Evolutionary conservation across 2,888 invertebrate species (phyloP).

Genomic region (Tenthredo amoena): DNA sequence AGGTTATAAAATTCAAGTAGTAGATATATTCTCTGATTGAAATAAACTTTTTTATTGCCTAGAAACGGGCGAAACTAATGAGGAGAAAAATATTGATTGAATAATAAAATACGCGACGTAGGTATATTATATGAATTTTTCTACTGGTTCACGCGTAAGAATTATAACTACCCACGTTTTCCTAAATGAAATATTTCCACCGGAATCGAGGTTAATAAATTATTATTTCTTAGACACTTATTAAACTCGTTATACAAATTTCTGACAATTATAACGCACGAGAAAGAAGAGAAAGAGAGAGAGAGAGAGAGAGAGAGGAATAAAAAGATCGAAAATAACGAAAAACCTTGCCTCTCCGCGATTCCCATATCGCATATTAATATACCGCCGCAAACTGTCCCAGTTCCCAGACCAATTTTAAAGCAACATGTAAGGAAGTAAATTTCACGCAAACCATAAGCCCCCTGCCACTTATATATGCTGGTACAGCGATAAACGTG

Average conservation of each 20-base stretch:
- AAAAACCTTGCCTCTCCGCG: not conserved
- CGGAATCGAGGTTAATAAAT: not conserved
- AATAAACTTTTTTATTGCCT: not conserved
- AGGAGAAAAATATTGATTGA: not conserved
- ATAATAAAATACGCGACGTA: not conserved
- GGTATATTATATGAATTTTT: not conserved
- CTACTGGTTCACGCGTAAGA: no score
- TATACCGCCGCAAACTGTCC: not conserved
- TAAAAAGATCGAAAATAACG: not conserved
- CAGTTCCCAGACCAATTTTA: constrained; percentile 14
- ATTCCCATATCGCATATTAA: constrained; percentile 5
- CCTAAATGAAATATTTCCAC: not conserved
- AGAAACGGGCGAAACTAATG: not conserved
- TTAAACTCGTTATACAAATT: not conserved
- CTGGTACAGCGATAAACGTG: not conserved
- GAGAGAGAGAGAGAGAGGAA: not conserved
- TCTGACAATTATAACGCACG: not conserved
- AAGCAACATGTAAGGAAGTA: not conserved
- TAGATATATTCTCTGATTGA: not conserved
- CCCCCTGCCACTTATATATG: not conserved
- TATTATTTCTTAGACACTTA: not conserved
- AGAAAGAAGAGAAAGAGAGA: not conserved
- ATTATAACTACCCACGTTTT: not conserved
- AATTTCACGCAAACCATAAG: not conserved
- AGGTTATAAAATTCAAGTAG: not conserved